phyloP scores from a whole-genome alignment of 2,797 vertebrate genomes.

The Gobionotothen gibberifrons region DNA sequence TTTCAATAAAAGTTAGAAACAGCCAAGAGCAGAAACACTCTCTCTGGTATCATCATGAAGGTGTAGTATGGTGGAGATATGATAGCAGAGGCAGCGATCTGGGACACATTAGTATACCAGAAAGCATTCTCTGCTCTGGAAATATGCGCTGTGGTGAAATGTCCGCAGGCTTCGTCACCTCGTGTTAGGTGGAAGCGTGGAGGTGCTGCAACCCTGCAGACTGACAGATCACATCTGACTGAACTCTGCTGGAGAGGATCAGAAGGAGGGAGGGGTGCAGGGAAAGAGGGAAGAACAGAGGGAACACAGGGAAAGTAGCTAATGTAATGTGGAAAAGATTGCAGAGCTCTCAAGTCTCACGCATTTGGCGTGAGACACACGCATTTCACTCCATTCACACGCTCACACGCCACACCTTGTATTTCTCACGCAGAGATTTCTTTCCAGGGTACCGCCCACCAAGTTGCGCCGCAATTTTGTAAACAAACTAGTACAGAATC shows the following conservation, averaged over 20 bases:
- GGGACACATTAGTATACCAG: conserved; percentile 42
- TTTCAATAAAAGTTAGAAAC: conserved; percentile 2
- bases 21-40: conserved; percentile 5
- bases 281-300: conserved; percentile 1
- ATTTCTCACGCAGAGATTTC: too few relatives aligned
- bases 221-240: conserved; percentile 67
- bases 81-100: conserved; percentile 25
- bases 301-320: conserved; percentile 3
- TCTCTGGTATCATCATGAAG: conserved; percentile 7
- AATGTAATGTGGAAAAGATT: background rate
- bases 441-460: too few relatives aligned
- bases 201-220: conserved; percentile 62
- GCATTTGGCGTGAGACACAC: too few relatives aligned
- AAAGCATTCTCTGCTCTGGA: conserved; percentile 26
- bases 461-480: too few relatives aligned
- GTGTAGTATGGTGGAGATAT: conserved; percentile 1
- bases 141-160: conserved; percentile 32
- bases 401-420: too few relatives aligned
- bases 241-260: conserved; percentile 58
- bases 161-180: conserved; percentile 54
- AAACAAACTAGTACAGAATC: too few relatives aligned
- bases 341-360: too few relatives aligned
- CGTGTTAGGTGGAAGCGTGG: conserved; percentile 57
- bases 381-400: too few relatives aligned
- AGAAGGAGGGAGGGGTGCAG: conserved; percentile 31